Evolutionary conservation across 2,113 vertebrate species (phyloP), one percentile per base, ranked within the genome.

Genomic region (Xenopus laevis): DNA sequence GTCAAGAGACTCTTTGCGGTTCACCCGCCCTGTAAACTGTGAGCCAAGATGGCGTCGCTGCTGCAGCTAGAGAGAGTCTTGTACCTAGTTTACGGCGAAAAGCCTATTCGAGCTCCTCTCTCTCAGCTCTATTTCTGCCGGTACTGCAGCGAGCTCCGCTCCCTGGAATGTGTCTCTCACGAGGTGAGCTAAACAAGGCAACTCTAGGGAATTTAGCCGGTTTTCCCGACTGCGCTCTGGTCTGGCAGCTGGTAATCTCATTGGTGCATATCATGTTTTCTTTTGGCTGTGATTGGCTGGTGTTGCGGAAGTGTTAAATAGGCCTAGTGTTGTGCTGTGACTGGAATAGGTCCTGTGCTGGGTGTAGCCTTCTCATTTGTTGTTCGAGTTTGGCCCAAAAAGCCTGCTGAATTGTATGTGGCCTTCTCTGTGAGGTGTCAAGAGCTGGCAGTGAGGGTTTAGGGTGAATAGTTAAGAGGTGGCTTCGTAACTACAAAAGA

Each of bases 101-200:
- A 98, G 81, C 92, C 87, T 83, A 91, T 96, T 67, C 90, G 95
- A 72, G 89, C 94, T 0, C 92, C 97, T 44, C 83, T 99, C 3
- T 97, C 96, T 44, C 95, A 97, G 75, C 92, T 98, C 0, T 99
- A 98, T 80, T 98, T 98, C 83, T 98, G 96, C 79, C 96, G 97
- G n/a, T 98, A 98, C 72, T 98, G 97, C 71, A 95, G 93, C 70
- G 96, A 98, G 80, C 84, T 99, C 33, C 92, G 97, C 5, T 99
- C 97, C 27, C 82, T 99, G 53, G 96, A 99, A 86, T 99, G 97
- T 79, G 96, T 99, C 82, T 98, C 96, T 73, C 97, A 99, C 77
- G 97, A 99, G 94, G 97, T 98, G 92, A 88, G 2, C 13, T 4
- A 2, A 2, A n/a, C 5, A 1, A 40, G 33, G 1, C 33, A 9